Conservation (phyloP, 2,797 vertebrate species). For the Pangasius djambal region DNA sequence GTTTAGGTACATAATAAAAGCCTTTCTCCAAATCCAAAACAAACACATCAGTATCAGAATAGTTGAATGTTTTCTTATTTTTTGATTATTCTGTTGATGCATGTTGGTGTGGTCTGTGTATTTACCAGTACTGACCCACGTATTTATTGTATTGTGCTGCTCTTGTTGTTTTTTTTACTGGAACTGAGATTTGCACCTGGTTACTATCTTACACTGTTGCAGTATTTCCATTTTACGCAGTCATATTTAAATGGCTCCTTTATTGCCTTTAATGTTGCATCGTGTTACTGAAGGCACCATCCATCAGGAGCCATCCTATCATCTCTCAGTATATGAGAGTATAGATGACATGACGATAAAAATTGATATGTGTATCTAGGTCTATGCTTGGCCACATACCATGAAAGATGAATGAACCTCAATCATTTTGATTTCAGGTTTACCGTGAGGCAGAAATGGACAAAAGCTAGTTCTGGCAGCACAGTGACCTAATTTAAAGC, state of each 20-base stretch:
- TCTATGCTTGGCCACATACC: background rate
- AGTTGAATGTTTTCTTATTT: background rate
- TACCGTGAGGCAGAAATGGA: background rate
- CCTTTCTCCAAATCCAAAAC: background rate
- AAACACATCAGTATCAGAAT: background rate
- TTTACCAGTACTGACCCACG: background rate
- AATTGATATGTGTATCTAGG: background rate
- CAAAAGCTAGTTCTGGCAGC: background rate
- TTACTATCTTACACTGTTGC: background rate
- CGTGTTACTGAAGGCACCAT: background rate
- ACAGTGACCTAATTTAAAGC: background rate
- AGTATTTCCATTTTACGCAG: background rate
- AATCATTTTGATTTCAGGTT: slow-evolving; percentile 4
- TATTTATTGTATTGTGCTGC: background rate
- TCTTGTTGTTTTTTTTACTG: background rate
- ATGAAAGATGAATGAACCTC: background rate
- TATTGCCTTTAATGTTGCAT: slow-evolving; percentile 10
- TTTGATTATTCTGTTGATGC: background rate
- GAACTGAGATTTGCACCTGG: background rate
- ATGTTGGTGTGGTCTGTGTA: too few relatives aligned
- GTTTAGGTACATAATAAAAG: background rate
- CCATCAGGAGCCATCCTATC: background rate
- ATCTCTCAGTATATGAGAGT: background rate
- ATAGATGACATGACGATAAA: background rate
- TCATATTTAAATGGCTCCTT: background rate